These are phyloP conservation scores for Zhuqinia jingwanae DNA, from an alignment of 2,888 invertebrate genomes.

Conservation along the genomic window DNA sequence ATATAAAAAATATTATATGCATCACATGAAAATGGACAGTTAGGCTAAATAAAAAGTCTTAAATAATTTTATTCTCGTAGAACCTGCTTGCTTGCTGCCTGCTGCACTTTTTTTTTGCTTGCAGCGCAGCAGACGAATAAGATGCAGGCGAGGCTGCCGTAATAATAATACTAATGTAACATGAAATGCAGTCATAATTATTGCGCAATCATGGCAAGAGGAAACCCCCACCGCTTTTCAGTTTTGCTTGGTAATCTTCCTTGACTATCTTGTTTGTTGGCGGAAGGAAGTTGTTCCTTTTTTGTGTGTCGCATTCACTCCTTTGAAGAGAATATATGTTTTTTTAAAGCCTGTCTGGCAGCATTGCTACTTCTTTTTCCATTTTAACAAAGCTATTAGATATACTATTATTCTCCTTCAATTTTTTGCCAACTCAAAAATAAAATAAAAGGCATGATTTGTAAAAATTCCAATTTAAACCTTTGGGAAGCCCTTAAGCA, in stretches of 20 bases:
- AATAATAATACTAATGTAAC: not conserved
- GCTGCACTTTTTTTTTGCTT: conserved; percentile 29
- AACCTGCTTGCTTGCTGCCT: conserved; percentile 53
- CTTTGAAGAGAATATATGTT: no score
- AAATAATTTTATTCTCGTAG: not conserved
- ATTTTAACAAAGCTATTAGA: not conserved
- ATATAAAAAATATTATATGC: not conserved
- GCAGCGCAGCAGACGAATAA: not conserved
- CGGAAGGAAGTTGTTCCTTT: conserved; percentile 69
- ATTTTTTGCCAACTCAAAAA: no score
- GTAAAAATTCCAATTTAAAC: no score
- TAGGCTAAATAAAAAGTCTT: not conserved
- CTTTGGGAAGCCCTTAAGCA: no score
- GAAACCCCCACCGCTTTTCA: conserved; percentile 56
- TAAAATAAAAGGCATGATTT: no score
- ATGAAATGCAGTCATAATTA: conserved; percentile 42
- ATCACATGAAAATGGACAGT: not conserved
- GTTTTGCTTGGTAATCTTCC: conserved; percentile 57
- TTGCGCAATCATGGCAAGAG: conserved; percentile 54
- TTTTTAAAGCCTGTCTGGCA: conserved; percentile 9
- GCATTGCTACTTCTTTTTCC: not conserved
- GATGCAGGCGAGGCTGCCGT: conserved; percentile 5
- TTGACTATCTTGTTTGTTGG: conserved; percentile 58
- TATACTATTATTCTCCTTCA: no score
- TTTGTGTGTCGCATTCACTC: conserved; percentile 27